phyloP scores from a whole-genome alignment of 2,113 vertebrate genomes.

The Rutilus rutilus region DNA sequence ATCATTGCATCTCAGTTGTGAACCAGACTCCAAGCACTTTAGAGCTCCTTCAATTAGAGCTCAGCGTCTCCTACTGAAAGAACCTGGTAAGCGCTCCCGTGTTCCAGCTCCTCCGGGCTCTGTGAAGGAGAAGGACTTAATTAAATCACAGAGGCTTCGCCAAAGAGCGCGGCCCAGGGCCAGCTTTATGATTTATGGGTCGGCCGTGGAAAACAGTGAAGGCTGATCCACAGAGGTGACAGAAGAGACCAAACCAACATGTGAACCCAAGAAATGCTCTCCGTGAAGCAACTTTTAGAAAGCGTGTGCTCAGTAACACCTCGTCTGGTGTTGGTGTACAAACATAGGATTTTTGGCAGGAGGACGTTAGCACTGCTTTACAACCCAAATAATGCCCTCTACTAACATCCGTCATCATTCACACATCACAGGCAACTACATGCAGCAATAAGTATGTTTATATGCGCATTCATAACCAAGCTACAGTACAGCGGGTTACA shows the following conservation, averaged over 20 bases:
- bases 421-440: constrained; percentile 5
- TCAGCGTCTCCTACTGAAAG: constrained; percentile 39
- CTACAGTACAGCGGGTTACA: not conserved
- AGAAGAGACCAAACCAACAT: not conserved
- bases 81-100: not conserved
- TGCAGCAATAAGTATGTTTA: not conserved
- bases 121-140: constrained; percentile 33
- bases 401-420: not conserved
- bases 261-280: not conserved
- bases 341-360: not conserved
- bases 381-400: constrained; percentile 8
- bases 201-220: constrained; percentile 29
- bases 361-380: not conserved
- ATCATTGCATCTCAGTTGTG: not conserved
- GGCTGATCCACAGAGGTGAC: constrained; percentile 18
- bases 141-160: constrained; percentile 47
- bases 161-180: constrained; percentile 28
- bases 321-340: constrained; percentile 19
- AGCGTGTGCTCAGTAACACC: not conserved
- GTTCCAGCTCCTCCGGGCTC: constrained; percentile 25
- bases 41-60: constrained; percentile 27
- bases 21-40: constrained; percentile 3
- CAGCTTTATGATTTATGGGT: constrained; percentile 42
- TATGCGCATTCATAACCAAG: not conserved
- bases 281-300: not conserved